Evolutionary conservation across 2,113 vertebrate species (phyloP).

Genomic region (Zosterops hypoxanthus): DNA sequence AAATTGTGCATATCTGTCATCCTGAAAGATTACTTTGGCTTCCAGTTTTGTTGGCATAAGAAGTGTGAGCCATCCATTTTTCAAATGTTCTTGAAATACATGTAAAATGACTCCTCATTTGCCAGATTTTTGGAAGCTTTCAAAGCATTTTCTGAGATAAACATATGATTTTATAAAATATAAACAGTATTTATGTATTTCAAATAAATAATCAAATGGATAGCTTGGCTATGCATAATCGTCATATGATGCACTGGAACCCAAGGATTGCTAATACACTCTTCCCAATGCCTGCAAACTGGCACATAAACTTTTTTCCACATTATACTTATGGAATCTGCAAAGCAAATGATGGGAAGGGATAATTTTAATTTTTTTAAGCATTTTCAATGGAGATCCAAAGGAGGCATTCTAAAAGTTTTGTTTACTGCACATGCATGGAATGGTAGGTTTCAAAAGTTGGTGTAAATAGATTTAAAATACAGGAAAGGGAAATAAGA

Average conservation of each 20-base stretch:
- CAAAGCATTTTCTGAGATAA: slow-evolving; percentile 2
- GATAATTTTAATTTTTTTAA: not conserved
- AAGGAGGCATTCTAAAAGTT: not conserved
- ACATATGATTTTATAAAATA: not conserved
- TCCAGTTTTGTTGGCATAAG: slow-evolving; percentile 1
- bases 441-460: not conserved
- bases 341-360: not conserved
- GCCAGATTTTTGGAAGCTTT: slow-evolving; percentile 8
- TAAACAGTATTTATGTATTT: not conserved
- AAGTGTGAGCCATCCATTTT: not conserved
- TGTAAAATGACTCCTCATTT: not conserved
- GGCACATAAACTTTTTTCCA: not conserved
- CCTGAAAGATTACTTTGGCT: not conserved
- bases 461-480: not conserved
- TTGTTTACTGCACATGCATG: not conserved
- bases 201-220: not conserved
- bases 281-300: not conserved
- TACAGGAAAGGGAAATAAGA: not conserved
- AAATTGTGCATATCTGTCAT: not conserved
- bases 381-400: not conserved
- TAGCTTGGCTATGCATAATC: not conserved
- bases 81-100: slow-evolving; percentile 13
- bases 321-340: not conserved
- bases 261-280: not conserved
- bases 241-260: not conserved